Base-by-base conservation (phyloP, 2,888 invertebrate genomes). In the Pelosia muscerda region DNA sequence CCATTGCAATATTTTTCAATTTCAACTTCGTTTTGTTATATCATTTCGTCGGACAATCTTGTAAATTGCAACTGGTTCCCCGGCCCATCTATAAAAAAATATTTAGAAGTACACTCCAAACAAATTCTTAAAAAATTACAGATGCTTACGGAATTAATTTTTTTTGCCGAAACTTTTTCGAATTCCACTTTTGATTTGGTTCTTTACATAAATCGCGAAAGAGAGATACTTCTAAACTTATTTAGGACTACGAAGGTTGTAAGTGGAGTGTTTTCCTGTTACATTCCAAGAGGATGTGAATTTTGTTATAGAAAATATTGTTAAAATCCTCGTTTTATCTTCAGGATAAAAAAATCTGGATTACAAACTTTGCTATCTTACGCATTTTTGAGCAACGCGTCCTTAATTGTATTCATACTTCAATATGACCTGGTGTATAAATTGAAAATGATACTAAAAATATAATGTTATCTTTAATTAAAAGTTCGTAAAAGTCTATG, bases 161-260 rank as follows among this genome's bases (percentile, higher is more conserved):
- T 28, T 28, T 19, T 15, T 57, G 10, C 25, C 9, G n/a, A 57
- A 78, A 66, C 57, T 78, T 78, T 65, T 23, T 26, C 5, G 57
- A 69, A 63, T 38, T 59, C 31, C 26, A 26, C 25, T 65, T 73
- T 61, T 66, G 66, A 71, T 65, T 73, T 53, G n/a, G n/a, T 66
- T 38, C 15, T 68, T 76, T 5, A 19, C 26, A 64, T 68, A 28
- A 65, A 38, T 65, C 19, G 22, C 13, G 64, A 26, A 49, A 38
- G 53, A 49, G 28, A 53, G 9, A 22, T 63, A 67, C 62, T 71
- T 56, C 59, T 71, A 42, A 49, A 49, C 56, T 60, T 56, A 31
- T n/a, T 59, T 13, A 57, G 38, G 34, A 60, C 26, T 23, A 34
- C 34, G 22, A 19, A 55, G 10, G 22, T 60, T 60, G 26, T 26